Evolutionary conservation across 2,797 vertebrate species (phyloP).

Genomic region (Sebastes dallii): DNA sequence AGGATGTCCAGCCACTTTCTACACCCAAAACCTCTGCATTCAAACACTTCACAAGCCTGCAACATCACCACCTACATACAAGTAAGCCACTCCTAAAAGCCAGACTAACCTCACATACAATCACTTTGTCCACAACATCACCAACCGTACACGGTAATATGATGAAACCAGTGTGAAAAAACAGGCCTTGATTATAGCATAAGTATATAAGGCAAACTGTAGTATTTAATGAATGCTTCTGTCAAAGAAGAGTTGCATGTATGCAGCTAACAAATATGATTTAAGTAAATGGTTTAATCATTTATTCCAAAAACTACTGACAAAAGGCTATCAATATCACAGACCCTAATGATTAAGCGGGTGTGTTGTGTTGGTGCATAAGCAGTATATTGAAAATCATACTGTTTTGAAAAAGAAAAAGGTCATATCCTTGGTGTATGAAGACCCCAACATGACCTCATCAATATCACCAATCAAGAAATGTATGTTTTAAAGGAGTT

Average conservation of each 20-base stretch:
- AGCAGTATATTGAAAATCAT: neutral
- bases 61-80: constrained; percentile 15
- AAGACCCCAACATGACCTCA: neutral
- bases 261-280: neutral
- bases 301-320: neutral
- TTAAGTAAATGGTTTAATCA: neutral
- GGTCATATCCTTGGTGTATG: neutral
- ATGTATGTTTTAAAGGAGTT: no score
- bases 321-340: neutral
- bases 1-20: constrained; percentile 60
- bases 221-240: neutral
- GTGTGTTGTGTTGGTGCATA: neutral
- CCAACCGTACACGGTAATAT: neutral
- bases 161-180: neutral
- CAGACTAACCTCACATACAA: neutral
- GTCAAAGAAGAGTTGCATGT: no score
- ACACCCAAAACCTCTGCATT: constrained; percentile 52
- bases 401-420: neutral
- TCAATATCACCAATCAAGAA: neutral
- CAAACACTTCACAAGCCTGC: constrained; percentile 38
- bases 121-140: neutral
- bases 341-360: neutral
- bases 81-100: constrained; percentile 19
- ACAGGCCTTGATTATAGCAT: neutral
- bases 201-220: neutral